Evolutionary conservation across 2,113 vertebrate species (phyloP).

Genomic region (Scortum barcoo): DNA sequence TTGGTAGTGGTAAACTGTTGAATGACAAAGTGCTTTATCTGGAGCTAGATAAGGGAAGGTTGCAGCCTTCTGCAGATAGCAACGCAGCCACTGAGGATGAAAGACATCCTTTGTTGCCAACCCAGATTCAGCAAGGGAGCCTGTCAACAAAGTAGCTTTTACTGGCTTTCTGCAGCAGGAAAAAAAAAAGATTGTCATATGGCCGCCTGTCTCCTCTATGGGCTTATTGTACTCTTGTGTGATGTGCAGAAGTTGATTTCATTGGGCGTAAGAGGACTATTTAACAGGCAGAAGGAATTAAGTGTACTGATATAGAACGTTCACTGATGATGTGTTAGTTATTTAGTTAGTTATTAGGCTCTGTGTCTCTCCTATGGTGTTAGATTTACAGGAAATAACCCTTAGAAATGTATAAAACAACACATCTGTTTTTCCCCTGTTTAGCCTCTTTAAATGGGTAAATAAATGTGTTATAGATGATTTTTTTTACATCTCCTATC

Average conservation of each 20-base stretch:
- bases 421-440: too few relatives aligned
- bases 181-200: slow-evolving; percentile 44
- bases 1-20: slow-evolving; percentile 64
- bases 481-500: too few relatives aligned
- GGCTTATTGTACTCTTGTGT: slow-evolving; percentile 30
- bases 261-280: slow-evolving; percentile 5
- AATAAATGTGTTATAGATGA: too few relatives aligned
- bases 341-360: neutral
- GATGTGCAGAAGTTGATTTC: slow-evolving; percentile 36
- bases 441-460: too few relatives aligned
- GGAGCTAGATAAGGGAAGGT: slow-evolving; percentile 67
- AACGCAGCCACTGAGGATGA: slow-evolving; percentile 61
- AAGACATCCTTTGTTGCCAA: slow-evolving; percentile 73
- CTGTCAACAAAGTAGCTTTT: slow-evolving; percentile 73
- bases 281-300: slow-evolving; percentile 27
- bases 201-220: slow-evolving; percentile 35
- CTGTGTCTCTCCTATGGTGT: neutral
- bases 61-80: slow-evolving; percentile 70
- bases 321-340: neutral
- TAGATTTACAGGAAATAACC: too few relatives aligned
- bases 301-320: neutral
- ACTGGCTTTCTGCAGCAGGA: slow-evolving; percentile 30
- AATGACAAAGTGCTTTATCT: slow-evolving; percentile 72
- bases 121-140: slow-evolving; percentile 56
- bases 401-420: too few relatives aligned